Conservation (phyloP, 2,888 invertebrate species). For the Biston betularia region DNA sequence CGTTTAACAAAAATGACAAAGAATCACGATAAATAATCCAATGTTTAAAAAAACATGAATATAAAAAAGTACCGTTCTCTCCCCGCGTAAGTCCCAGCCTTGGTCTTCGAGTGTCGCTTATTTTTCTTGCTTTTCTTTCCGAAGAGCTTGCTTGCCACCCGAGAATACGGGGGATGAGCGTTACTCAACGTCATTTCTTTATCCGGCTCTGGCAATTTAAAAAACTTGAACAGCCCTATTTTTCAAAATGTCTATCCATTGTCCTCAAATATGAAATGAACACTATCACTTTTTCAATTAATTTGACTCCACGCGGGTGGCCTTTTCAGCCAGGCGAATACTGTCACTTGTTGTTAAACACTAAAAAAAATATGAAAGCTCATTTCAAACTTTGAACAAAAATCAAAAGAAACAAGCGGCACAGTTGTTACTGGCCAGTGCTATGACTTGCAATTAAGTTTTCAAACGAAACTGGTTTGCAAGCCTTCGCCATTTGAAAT, state of each 20-base stretch:
- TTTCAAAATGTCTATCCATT: slow-evolving; percentile 21
- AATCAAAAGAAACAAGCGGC: slow-evolving; percentile 31
- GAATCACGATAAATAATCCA: no score
- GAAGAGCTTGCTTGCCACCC: slow-evolving; percentile 74
- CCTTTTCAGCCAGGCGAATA: background rate
- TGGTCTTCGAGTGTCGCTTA: slow-evolving; percentile 68
- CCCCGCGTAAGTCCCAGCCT: slow-evolving; percentile 73
- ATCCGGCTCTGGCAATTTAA: slow-evolving; percentile 10
- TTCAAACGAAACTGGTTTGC: slow-evolving; percentile 35
- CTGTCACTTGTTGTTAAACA: slow-evolving; percentile 19
- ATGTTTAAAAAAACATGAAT: background rate
- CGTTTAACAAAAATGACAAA: no score
- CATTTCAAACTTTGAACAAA: slow-evolving; percentile 16
- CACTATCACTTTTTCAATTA: slow-evolving; percentile 11
- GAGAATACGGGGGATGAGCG: slow-evolving; percentile 65
- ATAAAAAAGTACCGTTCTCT: slow-evolving; percentile 66
- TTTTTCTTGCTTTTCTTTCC: slow-evolving; percentile 78
- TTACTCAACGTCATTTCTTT: slow-evolving; percentile 71
- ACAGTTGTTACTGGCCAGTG: slow-evolving; percentile 32
- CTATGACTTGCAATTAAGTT: slow-evolving; percentile 37
- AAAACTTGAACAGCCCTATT: slow-evolving; percentile 32
- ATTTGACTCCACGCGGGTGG: background rate
- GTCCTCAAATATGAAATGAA: slow-evolving; percentile 6
- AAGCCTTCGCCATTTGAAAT: slow-evolving; percentile 47
- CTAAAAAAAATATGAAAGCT: slow-evolving; percentile 25